These are phyloP conservation scores for Oryzias curvinotus DNA, from an alignment of 2,113 vertebrate genomes.

Conservation along the genomic window DNA sequence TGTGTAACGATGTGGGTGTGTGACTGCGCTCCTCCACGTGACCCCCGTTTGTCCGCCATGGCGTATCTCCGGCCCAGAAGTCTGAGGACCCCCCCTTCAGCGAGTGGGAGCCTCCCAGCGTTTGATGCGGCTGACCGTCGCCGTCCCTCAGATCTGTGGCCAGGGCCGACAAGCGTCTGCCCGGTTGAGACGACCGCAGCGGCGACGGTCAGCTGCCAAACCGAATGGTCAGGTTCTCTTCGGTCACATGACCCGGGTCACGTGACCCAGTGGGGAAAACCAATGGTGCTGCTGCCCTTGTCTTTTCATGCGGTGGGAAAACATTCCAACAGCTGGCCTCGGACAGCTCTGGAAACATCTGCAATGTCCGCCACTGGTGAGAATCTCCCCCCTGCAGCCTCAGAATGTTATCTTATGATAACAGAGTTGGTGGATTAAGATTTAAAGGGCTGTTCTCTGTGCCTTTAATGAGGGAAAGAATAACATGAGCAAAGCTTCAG, in stretches of 20 bases:
- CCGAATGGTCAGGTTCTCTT: conserved; percentile 32
- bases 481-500: conserved; percentile 11
- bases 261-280: conserved; percentile 61
- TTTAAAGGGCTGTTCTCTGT: conserved; percentile 16
- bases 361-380: conserved; percentile 65
- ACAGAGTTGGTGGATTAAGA: conserved; percentile 44
- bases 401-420: conserved; percentile 61
- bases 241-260: conserved; percentile 66
- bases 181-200: conserved; percentile 58
- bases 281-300: conserved; percentile 50
- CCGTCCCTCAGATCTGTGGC: conserved; percentile 56
- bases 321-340: conserved; percentile 77
- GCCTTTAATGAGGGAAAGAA: conserved; percentile 11
- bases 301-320: conserved; percentile 72
- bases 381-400: conserved; percentile 55
- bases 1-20: conserved; percentile 17
- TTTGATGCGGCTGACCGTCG: conserved; percentile 64
- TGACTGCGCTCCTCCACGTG: conserved; percentile 46
- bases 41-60: conserved; percentile 39
- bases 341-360: conserved; percentile 70
- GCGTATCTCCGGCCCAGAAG: conserved; percentile 33
- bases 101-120: conserved; percentile 51
- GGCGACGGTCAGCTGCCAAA: conserved; percentile 44
- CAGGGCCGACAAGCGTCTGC: conserved; percentile 29
- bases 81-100: conserved; percentile 27